These are phyloP conservation scores for Esox lucius DNA, from an alignment of 2,797 vertebrate species.

Conservation along the genomic window DNA sequence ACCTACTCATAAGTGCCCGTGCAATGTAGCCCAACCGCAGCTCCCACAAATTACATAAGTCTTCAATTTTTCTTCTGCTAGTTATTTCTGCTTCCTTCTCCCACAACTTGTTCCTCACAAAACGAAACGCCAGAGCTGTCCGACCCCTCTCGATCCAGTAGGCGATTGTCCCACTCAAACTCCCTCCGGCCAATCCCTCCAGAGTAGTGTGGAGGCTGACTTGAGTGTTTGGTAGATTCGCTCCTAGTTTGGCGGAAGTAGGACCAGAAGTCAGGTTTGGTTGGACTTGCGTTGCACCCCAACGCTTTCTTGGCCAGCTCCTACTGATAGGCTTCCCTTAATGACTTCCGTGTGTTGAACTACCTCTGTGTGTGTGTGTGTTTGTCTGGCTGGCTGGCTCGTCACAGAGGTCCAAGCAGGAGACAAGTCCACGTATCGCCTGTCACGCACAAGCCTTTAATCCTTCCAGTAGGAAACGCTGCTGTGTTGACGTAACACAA, in stretches of 20 bases:
- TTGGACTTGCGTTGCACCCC: neutral
- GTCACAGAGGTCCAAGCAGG: neutral
- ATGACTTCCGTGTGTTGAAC: slow-evolving; percentile 8
- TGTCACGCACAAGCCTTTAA: slow-evolving; percentile 8
- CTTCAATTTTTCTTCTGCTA: neutral
- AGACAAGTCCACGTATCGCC: neutral
- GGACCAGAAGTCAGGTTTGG: slow-evolving; percentile 7
- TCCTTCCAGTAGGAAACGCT: slow-evolving; percentile 2
- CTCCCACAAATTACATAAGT: slow-evolving; percentile 13
- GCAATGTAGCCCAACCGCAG: slow-evolving; percentile 13
- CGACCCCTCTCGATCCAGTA: neutral
- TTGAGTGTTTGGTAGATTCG: neutral
- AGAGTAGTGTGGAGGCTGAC: neutral
- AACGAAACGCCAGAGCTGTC: neutral
- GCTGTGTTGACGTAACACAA: slow-evolving; percentile 3
- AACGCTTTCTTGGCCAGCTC: neutral
- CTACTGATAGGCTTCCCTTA: neutral
- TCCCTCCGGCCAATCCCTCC: neutral
- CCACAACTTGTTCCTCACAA: neutral
- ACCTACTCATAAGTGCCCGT: neutral
- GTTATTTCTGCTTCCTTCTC: neutral
- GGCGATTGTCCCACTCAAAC: slow-evolving; percentile 5
- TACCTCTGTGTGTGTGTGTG: neutral
- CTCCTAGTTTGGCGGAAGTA: neutral
- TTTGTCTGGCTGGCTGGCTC: neutral